Evolutionary conservation across 2,888 invertebrate genomes (phyloP).

Genomic region (Spialia ferax): DNA sequence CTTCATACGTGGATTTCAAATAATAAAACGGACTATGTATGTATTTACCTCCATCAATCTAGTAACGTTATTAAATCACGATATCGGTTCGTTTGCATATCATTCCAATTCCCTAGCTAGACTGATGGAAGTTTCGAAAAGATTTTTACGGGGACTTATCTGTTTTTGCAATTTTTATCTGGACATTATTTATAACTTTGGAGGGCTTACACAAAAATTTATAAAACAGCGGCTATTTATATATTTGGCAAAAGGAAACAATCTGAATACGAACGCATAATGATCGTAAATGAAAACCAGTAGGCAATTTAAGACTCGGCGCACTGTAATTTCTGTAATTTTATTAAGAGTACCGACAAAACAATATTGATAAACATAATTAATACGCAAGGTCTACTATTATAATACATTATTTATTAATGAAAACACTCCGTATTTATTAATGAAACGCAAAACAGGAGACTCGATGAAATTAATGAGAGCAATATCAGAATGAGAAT

Average conservation of each 20-base stretch:
- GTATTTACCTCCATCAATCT: background rate
- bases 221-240: too few species aligned
- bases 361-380: background rate
- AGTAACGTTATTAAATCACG: too few species aligned
- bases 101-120: too few species aligned
- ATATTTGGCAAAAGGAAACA: too few species aligned
- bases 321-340: background rate
- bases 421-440: constrained; percentile 21
- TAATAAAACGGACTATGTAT: background rate
- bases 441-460: constrained; percentile 23
- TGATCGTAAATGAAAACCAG: too few species aligned
- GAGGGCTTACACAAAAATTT: too few species aligned
- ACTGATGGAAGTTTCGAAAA: too few species aligned
- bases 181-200: too few species aligned
- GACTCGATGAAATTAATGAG: constrained; percentile 27
- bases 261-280: too few species aligned
- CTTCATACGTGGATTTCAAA: background rate
- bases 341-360: background rate
- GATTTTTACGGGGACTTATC: too few species aligned
- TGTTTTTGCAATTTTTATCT: too few species aligned
- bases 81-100: too few species aligned
- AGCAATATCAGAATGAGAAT: constrained; percentile 33
- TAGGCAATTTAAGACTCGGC: background rate
- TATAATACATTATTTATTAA: constrained; percentile 1
- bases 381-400: background rate